Evolutionary conservation across 2,113 vertebrate species (phyloP).

Genomic region (Brachionichthys hirsutus): DNA sequence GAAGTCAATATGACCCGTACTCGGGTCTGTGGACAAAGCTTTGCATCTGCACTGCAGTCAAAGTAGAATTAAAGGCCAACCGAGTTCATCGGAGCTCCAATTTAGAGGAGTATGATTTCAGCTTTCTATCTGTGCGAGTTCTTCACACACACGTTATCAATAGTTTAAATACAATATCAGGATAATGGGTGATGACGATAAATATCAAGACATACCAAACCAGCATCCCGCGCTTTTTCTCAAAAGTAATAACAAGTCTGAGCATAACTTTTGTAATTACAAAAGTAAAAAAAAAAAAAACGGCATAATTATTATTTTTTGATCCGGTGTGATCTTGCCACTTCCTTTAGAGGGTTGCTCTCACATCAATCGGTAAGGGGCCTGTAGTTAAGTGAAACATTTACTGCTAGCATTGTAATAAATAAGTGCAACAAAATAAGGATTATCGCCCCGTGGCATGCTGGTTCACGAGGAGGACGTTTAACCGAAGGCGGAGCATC

Average conservation of each 20-base stretch:
- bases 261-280: constrained; percentile 39
- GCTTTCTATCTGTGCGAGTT: not conserved
- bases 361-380: constrained; percentile 63
- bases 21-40: constrained; percentile 53
- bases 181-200: constrained; percentile 8
- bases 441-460: constrained; percentile 76
- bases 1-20: constrained; percentile 70
- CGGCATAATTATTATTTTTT: constrained; percentile 49
- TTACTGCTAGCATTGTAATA: constrained; percentile 78
- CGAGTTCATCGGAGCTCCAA: constrained; percentile 43
- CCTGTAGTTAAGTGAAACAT: constrained; percentile 73
- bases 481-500: constrained; percentile 72
- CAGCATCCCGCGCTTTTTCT: constrained; percentile 28
- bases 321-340: constrained; percentile 59
- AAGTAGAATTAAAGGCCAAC: constrained; percentile 45
- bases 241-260: constrained; percentile 29
- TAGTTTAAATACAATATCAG: constrained; percentile 31
- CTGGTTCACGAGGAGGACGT: constrained; percentile 71
- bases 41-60: constrained; percentile 20
- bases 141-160: constrained; percentile 1
- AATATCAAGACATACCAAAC: constrained; percentile 15
- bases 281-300: constrained; percentile 48
- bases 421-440: constrained; percentile 79
- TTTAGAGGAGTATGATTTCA: constrained; percentile 19
- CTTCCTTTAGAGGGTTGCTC: constrained; percentile 62